These are phyloP conservation scores for Metacarcinus magister DNA, from an alignment of 2,888 invertebrate genomes.

Conservation along the genomic window DNA sequence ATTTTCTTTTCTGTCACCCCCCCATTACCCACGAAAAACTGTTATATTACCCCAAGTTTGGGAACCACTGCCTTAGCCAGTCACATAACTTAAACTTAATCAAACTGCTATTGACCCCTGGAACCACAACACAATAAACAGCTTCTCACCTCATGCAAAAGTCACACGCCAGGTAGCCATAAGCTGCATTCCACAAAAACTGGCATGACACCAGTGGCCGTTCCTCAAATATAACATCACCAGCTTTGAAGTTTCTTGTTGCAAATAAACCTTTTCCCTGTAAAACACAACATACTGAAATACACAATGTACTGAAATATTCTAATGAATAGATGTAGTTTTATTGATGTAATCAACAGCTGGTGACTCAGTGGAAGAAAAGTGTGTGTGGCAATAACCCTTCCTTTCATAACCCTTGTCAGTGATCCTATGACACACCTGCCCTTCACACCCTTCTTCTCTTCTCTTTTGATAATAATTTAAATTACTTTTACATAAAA, in stretches of 20 bases:
- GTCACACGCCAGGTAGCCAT: slow-evolving; percentile 94
- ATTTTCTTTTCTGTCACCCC: too few species aligned
- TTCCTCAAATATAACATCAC: slow-evolving; percentile 94
- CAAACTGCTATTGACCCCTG: neutral
- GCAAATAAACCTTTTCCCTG: slow-evolving; percentile 95
- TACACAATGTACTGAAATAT: neutral
- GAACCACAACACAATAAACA: neutral
- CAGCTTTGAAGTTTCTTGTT: slow-evolving; percentile 88
- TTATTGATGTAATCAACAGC: neutral
- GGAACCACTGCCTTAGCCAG: too few species aligned
- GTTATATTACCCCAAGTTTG: too few species aligned
- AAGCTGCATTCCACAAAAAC: slow-evolving; percentile 96
- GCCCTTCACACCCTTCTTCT: neutral
- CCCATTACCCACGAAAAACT: too few species aligned
- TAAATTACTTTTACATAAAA: neutral
- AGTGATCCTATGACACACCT: too few species aligned
- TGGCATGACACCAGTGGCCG: slow-evolving; percentile 95
- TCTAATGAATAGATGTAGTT: neutral
- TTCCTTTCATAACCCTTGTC: too few species aligned
- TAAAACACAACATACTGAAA: neutral
- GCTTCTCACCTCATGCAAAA: slow-evolving; percentile 90
- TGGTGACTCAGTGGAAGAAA: too few species aligned
- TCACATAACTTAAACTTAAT: neutral
- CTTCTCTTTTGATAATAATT: neutral
- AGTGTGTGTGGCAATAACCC: neutral